phyloP scores from a whole-genome alignment of 2,888 invertebrate species.

The Cheilosia soror region DNA sequence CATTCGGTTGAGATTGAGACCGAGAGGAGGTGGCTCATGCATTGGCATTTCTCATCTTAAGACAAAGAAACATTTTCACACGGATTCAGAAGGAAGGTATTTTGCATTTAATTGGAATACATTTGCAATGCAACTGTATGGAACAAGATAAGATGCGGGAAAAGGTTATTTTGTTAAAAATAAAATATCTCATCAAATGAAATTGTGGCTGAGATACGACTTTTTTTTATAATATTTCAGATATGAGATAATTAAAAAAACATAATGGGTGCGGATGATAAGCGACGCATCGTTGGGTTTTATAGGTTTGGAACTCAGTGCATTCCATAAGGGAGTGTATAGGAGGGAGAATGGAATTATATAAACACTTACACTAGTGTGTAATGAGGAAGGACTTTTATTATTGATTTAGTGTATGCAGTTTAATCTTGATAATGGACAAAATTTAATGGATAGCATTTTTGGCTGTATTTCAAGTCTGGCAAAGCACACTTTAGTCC shows the following conservation, averaged over 20 bases:
- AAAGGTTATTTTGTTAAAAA: constrained; percentile 67
- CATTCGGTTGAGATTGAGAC: background rate
- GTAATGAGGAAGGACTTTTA: too few relatives aligned
- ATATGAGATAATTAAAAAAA: constrained; percentile 37
- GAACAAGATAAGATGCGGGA: constrained; percentile 69
- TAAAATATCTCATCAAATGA: constrained; percentile 58
- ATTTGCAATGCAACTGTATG: constrained; percentile 74
- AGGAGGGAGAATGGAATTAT: background rate
- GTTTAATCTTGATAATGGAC: too few relatives aligned
- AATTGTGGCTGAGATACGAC: constrained; percentile 44
- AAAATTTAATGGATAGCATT: too few relatives aligned
- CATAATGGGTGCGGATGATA: constrained; percentile 19
- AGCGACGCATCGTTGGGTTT: background rate
- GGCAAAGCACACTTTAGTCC: too few relatives aligned
- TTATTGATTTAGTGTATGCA: too few relatives aligned
- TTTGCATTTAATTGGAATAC: constrained; percentile 76
- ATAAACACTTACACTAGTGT: background rate
- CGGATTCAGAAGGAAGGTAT: constrained; percentile 68
- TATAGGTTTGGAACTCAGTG: background rate
- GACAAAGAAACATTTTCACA: constrained; percentile 72
- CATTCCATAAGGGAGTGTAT: background rate
- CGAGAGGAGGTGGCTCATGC: constrained; percentile 30
- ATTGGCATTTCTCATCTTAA: constrained; percentile 72
- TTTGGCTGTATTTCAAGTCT: too few relatives aligned
- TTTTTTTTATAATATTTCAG: constrained; percentile 13